These are phyloP conservation scores for Pseudolaguvia tuberculata DNA, from an alignment of 2,113 vertebrate species.

Conservation along the genomic window DNA sequence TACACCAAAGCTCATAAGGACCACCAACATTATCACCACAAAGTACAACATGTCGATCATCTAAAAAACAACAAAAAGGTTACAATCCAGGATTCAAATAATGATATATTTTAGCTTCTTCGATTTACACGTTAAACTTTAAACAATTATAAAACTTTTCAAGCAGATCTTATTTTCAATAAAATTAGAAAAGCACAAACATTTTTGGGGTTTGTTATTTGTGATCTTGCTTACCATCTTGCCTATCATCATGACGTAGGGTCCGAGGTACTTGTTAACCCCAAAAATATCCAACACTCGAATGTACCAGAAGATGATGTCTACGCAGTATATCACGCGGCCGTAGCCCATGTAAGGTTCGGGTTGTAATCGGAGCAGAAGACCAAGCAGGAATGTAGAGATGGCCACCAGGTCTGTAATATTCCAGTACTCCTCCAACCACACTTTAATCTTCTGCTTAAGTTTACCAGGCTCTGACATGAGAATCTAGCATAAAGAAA, in stretches of 20 bases:
- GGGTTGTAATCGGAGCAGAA: conserved; percentile 84
- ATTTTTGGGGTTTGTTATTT: not conserved
- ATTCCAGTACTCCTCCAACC: conserved; percentile 98
- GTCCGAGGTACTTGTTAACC: conserved; percentile 97
- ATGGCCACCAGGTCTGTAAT: conserved; percentile 93
- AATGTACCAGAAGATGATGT: conserved; percentile 99
- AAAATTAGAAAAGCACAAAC: not conserved
- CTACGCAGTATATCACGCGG: conserved; percentile 94
- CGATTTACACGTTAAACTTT: too few relatives aligned
- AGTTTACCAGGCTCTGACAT: conserved; percentile 98
- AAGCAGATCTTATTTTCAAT: too few relatives aligned
- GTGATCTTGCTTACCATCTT: conserved; percentile 82
- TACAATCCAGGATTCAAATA: too few relatives aligned
- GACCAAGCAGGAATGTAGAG: conserved; percentile 81
- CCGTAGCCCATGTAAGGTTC: conserved; percentile 96
- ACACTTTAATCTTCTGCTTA: conserved; percentile 94
- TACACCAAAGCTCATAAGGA: conserved; percentile 97
- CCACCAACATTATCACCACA: conserved; percentile 97
- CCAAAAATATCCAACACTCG: conserved; percentile 97
- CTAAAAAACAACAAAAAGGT: conserved; percentile 58
- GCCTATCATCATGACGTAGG: conserved; percentile 99
- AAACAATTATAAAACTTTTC: too few relatives aligned
- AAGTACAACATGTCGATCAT: conserved; percentile 99
- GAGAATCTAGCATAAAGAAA: conserved; percentile 75
- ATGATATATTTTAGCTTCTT: too few relatives aligned